Base-by-base conservation (phyloP, 2,113 vertebrate genomes). In the Hoplias malabaricus region DNA sequence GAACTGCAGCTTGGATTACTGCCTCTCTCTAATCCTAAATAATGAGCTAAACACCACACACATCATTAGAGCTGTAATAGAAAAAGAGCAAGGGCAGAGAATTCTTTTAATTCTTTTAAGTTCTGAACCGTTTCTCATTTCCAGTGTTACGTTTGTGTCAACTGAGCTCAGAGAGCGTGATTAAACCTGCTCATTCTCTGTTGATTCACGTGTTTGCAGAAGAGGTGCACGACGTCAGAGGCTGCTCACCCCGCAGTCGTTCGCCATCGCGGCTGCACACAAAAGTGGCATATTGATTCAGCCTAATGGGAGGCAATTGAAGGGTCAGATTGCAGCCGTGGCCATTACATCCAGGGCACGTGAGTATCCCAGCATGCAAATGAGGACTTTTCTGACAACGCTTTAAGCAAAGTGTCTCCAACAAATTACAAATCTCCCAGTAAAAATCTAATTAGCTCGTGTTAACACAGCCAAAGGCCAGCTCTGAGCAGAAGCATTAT, bases 241-340 rank as follows among this genome's bases (percentile, higher is more conserved):
- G 14, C 69, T 25, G 12, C 5, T 6, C 54, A 29, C 50, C 23
- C 25, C 21, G 38, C 27, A 3, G 16, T 46, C 16, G 16, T 33
- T 34, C 66, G 9, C n/a, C 14, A n/a, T 34, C 12, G 21, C 36
- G 25, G 25, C 23, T 48, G 62, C 19, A 59, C 16, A 59, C 14
- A 31, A 42, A 56, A 71, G 71, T 33, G 25, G 12, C 25, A 27
- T 67, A 83, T 79, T 61, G 81, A 83, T 83, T 72, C 23, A 23
- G 33, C 5, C 42, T 83, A 75, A 82, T 61, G 73, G 33, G 43
- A 16, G 50, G 7, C 42, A 67, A 72, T 59, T 76, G 50, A 43
- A 29, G 8, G 25, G 19, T 72, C 43, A 25, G 33, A 80, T 9
- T 42, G 34, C 27, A 67, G 31, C 19, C 12, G 29, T 40, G 25